phyloP scores from a whole-genome alignment of 2,113 vertebrate genomes.

The Perca fluviatilis region DNA sequence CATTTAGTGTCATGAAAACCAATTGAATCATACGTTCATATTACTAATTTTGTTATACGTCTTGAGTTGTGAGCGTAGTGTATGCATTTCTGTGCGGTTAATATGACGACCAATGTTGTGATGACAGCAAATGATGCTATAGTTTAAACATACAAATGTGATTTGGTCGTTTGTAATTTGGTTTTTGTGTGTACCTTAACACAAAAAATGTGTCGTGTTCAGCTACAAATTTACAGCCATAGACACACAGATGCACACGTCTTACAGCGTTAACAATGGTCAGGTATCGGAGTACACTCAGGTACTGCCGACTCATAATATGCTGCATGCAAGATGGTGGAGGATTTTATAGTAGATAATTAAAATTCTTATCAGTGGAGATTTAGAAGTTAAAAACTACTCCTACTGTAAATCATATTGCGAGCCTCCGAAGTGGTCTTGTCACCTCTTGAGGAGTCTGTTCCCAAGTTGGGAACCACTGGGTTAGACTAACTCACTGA shows the following conservation, averaged over 20 bases:
- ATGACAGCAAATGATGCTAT: not conserved
- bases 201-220: not conserved
- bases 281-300: not conserved
- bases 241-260: not conserved
- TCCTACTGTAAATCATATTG: not conserved
- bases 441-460: not conserved
- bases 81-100: not conserved
- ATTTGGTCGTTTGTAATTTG: not conserved
- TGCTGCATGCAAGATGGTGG: not conserved
- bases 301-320: not conserved
- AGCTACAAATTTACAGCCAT: not conserved
- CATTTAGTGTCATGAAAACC: not conserved
- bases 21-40: not conserved
- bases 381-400: no score
- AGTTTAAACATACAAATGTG: not conserved
- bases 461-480: conserved; percentile 14
- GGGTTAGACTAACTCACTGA: conserved; percentile 18
- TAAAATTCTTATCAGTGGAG: not conserved
- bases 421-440: not conserved
- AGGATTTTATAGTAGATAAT: not conserved
- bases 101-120: not conserved
- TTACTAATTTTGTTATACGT: not conserved
- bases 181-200: not conserved
- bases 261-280: not conserved
- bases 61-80: not conserved